phyloP scores from a whole-genome alignment of 2,113 vertebrate species.

The Rana temporaria region DNA sequence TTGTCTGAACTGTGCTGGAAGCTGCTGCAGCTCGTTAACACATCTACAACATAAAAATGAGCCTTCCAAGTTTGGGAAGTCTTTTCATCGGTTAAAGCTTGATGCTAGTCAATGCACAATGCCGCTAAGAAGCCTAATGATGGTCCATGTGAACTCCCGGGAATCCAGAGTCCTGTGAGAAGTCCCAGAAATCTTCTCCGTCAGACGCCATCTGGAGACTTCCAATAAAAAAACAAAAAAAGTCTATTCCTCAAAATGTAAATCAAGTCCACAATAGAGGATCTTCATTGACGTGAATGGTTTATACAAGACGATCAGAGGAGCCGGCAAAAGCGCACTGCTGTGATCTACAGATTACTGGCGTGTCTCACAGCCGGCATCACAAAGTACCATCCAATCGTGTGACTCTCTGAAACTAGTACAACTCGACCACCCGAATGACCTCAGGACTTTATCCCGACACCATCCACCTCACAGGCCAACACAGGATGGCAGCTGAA shows the following conservation, averaged over 20 bases:
- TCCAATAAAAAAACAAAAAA: not conserved
- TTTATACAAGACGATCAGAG: too few species aligned
- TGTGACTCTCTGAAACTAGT: too few species aligned
- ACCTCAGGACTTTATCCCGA: too few species aligned
- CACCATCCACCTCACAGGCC: too few species aligned
- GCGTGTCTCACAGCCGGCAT: too few species aligned
- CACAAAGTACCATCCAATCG: too few species aligned
- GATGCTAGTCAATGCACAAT: conserved; percentile 75
- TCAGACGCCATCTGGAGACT: conserved; percentile 12
- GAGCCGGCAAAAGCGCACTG: too few species aligned
- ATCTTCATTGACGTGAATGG: too few species aligned
- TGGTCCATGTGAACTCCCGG: conserved; percentile 74
- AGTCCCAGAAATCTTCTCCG: not conserved
- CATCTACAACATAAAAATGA: conserved; percentile 92
- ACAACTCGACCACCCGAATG: too few species aligned
- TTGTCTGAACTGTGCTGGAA: conserved; percentile 68
- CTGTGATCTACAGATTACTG: too few species aligned
- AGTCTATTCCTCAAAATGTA: conserved; percentile 19
- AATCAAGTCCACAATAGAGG: too few species aligned
- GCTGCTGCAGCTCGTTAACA: conserved; percentile 78
- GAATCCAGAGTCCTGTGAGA: conserved; percentile 58
- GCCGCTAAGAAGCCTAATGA: conserved; percentile 79
- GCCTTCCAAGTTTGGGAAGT: conserved; percentile 66
- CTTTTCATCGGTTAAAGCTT: conserved; percentile 69
- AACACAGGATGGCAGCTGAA: too few species aligned